Evolutionary conservation across 2,888 invertebrate genomes (phyloP).

Genomic region (Andrena camellia): DNA sequence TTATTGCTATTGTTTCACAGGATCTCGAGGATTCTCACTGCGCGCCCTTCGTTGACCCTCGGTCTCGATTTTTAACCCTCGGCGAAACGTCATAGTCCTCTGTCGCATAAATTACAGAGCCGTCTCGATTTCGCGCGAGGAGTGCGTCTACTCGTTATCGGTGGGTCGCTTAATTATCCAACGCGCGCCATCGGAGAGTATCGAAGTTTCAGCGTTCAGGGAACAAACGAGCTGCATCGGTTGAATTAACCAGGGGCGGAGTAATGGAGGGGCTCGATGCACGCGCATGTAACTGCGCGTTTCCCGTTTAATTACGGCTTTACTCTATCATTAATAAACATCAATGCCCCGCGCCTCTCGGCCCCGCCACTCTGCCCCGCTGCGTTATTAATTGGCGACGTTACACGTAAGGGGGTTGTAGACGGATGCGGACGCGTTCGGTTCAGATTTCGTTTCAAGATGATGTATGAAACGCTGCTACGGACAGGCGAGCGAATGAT

Average conservation of each 20-base stretch:
- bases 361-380: constrained; percentile 1
- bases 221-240: constrained; percentile 65
- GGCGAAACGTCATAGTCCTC: constrained; percentile 30
- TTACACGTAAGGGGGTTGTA: constrained; percentile 23
- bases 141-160: constrained; percentile 62
- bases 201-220: constrained; percentile 51
- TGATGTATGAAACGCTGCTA: background rate
- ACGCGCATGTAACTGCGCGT: constrained; percentile 49
- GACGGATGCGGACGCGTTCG: background rate
- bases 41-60: background rate
- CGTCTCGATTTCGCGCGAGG: constrained; percentile 58
- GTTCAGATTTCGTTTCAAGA: constrained; percentile 3
- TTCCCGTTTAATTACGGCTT: constrained; percentile 56
- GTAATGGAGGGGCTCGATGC: constrained; percentile 17
- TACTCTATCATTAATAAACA: constrained; percentile 54
- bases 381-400: constrained; percentile 50
- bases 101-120: constrained; percentile 54
- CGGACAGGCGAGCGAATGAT: background rate
- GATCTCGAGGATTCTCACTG: background rate
- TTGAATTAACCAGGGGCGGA: constrained; percentile 52
- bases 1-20: background rate
- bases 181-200: constrained; percentile 42
- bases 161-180: constrained; percentile 67
- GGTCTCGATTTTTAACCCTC: background rate
- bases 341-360: constrained; percentile 25